A percentile compares a stretch with the other conserved stretches of the same genome.
Conservation (phyloP, 2,113 vertebrate species). For the Apeltes quadracus region DNA sequence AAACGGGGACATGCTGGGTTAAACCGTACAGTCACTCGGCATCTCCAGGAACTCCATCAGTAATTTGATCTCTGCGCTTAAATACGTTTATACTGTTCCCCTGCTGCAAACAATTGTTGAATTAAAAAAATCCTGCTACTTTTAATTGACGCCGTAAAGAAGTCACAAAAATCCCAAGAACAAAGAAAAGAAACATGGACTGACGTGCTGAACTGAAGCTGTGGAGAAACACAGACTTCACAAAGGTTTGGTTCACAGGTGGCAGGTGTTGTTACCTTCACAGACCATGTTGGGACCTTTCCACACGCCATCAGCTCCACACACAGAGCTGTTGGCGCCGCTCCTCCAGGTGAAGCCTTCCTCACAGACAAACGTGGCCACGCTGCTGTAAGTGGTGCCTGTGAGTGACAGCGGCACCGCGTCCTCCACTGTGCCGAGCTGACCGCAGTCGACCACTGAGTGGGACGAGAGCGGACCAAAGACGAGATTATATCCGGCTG, state of each 20-base stretch:
- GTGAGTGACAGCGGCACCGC: slow-evolving; percentile 32
- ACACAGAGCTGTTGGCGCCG: slow-evolving; percentile 71
- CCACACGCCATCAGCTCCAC: slow-evolving; percentile 78
- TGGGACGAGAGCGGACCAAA: not conserved
- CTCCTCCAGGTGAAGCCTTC: slow-evolving; percentile 72
- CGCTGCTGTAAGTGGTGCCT: slow-evolving; percentile 68
- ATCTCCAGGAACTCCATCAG: not conserved
- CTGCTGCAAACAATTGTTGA: not conserved
- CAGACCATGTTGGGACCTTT: slow-evolving; percentile 68
- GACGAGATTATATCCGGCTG: not conserved
- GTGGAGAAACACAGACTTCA: no score
- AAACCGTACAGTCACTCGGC: slow-evolving; percentile 1
- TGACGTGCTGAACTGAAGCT: not conserved
- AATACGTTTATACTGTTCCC: not conserved
- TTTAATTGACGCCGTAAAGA: not conserved
- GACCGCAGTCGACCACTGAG: slow-evolving; percentile 80
- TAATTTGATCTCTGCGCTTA: not conserved
- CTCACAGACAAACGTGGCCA: slow-evolving; percentile 68
- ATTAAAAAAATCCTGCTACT: no score
- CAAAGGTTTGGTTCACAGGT: no score
- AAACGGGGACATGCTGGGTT: slow-evolving; percentile 38
- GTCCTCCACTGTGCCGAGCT: slow-evolving; percentile 49
- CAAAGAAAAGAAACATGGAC: not conserved
- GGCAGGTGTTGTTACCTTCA: slow-evolving; percentile 74
- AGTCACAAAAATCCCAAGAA: not conserved